Evolutionary conservation across 2,797 vertebrate species (phyloP), one percentile per base, ranked within the genome.

Genomic region (Chloroceryle inda): DNA sequence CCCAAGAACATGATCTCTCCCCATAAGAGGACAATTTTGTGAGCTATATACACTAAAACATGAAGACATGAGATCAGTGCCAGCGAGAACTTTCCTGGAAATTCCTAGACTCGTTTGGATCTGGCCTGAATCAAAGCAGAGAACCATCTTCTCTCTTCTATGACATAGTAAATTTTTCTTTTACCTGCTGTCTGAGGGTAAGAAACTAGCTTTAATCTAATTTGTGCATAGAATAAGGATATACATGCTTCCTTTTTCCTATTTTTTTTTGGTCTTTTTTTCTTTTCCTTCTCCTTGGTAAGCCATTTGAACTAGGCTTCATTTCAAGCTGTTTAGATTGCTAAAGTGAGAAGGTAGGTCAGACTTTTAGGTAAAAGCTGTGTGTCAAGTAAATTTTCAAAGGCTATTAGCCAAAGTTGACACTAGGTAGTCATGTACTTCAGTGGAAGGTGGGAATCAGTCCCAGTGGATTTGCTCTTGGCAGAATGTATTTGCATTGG

Each of bases 1-100:
- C 91, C 61, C 81, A 96, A 96, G 86, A 95, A 96, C 94, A 96
- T 67, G 84, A 92, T 93, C 72, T 96, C 92, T 91, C 81, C 44
- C 68, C 91, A 77, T 62, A 93, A 91, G 53, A 88, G 26, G 81
- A 94, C 92, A 89, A 94, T 91, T 96, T 96, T 94, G 42, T 88
- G 49, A 94, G 52, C 82, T 56, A n/a, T 68, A 83, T 82, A 85
- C 5, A 9, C 85, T 89, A 95, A 94, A 95, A 95, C 29, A 49
- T 92, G 64, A 82, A 91, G 68, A 80, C 68, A 74, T 3, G 10
- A 89, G 33, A 71, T 68, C 22, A 47, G 40, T 47, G 64, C 68
- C 86, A 93, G 56, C 9, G 37, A 91, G 52, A 87, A 22, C n/a
- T 82, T 93, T 94, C 68, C 78, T 95, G 81, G 91, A 97, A 96